Evolutionary conservation across 2,888 invertebrate species (phyloP), one percentile per base, ranked within the genome.

Genomic region (Patella caerulea): DNA sequence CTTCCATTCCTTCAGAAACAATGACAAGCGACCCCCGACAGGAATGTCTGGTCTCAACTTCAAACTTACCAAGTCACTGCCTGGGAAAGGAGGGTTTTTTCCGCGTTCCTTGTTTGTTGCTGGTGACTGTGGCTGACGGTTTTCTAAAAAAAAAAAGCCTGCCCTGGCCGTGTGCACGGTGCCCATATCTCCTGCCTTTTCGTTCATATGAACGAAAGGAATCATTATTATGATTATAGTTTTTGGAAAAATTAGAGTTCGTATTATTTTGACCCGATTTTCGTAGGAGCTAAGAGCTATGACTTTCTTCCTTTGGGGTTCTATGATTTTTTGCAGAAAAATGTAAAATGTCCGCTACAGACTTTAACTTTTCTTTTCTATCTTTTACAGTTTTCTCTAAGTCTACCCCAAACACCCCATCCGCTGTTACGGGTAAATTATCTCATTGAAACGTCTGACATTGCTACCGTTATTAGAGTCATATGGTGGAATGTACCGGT

Each of bases 341-440:
- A 52, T 79, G 76, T n/a, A 74, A 19, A 2, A 80, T 52, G 53
- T 79, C 76, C 3, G 24, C 56, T 15, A 82, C 34, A 14, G 79
- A 76, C n/a, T 77, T 73, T 55, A 79, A 81, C 53, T 80, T 77
- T 76, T 81, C 82, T 73, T 83, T 83, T n/a, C 80, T 55, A 56
- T 76, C 70, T 71, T 81, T 81, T 15, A 82, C 70, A 34, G 73
- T 79, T 1, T 73, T 65, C 24, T 81, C 65, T 15, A 82, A 54
- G 2, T 75, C 80, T 24, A 71, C 65, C 19, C 79, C 81, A 70
- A 81, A 82, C 5, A 83, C 78, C 11, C 79, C 80, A 4, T 78
- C 14, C 14, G 11, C 65, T 65, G 65, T 24, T 14, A 65, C 24
- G 24, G 24, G 65, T 65, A 65, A 19, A 65, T 24, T 24, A 65